These are phyloP conservation scores for Mythimna ferrago DNA, from an alignment of 2,888 invertebrate species.

Conservation along the genomic window DNA sequence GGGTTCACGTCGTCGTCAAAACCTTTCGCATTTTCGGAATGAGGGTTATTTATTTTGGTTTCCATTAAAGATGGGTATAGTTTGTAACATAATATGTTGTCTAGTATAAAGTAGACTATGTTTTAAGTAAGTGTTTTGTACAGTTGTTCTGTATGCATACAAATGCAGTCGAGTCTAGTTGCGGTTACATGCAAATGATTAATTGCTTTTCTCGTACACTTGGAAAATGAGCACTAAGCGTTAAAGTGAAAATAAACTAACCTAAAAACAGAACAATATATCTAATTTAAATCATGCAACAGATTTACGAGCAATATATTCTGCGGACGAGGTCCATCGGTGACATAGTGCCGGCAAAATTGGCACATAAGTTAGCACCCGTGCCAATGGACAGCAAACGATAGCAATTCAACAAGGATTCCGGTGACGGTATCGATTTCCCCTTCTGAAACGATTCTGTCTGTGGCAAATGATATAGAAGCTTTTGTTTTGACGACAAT, in stretches of 20 bases:
- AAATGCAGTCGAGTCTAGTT: not conserved
- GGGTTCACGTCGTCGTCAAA: conserved; percentile 44
- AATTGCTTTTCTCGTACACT: conserved; percentile 19
- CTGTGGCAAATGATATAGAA: conserved; percentile 53
- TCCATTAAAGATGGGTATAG: conserved; percentile 33
- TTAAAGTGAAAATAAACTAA: not conserved
- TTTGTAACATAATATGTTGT: conserved; percentile 34
- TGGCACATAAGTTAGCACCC: conserved; percentile 79
- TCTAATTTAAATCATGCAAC: conserved; percentile 55
- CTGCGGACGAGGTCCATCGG: conserved; percentile 72
- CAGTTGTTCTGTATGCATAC: too few relatives aligned
- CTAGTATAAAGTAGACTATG: not conserved
- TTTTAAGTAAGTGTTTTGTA: conserved; percentile 3
- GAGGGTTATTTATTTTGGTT: conserved; percentile 40
- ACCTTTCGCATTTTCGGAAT: conserved; percentile 30
- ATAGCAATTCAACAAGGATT: conserved; percentile 57
- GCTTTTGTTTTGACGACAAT: conserved; percentile 48
- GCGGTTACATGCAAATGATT: conserved; percentile 18
- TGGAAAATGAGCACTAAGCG: not conserved
- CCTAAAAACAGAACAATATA: conserved; percentile 18
- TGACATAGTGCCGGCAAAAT: conserved; percentile 80
- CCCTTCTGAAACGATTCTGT: conserved; percentile 57
- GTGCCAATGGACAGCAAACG: conserved; percentile 71
- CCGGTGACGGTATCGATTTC: conserved; percentile 64
- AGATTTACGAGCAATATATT: conserved; percentile 64